Base-by-base conservation (phyloP, 2,113 vertebrate genomes). In the Leucopsar rothschildi region DNA sequence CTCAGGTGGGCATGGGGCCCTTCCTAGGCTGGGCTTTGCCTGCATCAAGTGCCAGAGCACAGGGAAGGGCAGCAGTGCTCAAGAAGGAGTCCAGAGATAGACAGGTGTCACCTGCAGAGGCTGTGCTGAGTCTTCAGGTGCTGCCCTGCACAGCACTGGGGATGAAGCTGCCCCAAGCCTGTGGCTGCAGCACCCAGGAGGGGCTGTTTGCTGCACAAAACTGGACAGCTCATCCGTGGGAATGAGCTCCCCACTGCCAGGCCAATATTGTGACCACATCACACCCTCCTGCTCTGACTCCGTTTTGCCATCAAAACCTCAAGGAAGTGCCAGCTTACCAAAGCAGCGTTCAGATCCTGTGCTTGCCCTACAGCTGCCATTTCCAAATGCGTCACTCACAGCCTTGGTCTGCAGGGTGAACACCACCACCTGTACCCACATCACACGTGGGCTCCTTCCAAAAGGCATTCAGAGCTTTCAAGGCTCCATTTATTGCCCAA, bases 401-500 rank as follows among this genome's bases (percentile, higher is more conserved):
- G 64, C 23, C 29, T 44, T 6, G 14, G 28, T 73, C 23, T 66
- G 68, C 71, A 37, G 40, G 24, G 12, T 3, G 12, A 10, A 60
- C 19, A 12, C 23, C 29, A 28, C n/a, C 45, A 37, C 59, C 47
- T 72, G 45, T 11, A 29, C 78, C 78, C 56, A 66, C 57, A 20
- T 3, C 45, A 57, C 9, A 9, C 2, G 12, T 0, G 45, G 49
- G 39, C 90, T 82, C 50, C 87, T 73, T 63, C 66, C 64, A 61
- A 80, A 84, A 50, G 24, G 24, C 65, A 15, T 1, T 7, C 18
- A 61, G 40, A 50, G n/a, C 22, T 52, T 83, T 22, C 47, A 81
- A 73, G 39, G 52, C 44, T 90, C 71, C 56, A 49, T 70, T 93
- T 94, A 96, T 90, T 90, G 92, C 75, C 85, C 88, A 70, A 65